Conservation (phyloP, 2,113 vertebrate genomes). For the Aegotheles bennettii region DNA sequence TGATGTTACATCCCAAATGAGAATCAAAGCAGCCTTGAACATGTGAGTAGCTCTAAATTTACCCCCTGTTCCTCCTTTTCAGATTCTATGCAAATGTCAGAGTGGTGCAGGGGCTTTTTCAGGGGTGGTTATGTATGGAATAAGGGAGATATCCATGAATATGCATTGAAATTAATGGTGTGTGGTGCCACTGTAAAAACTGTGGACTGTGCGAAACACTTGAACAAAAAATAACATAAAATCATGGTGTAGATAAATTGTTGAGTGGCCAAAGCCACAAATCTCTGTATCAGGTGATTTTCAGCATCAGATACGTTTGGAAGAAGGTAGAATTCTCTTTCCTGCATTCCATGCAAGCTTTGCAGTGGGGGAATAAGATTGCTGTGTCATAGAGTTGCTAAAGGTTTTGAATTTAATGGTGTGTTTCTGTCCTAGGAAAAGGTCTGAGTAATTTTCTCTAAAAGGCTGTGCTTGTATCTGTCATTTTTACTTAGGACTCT, state of each 20-base stretch:
- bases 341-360: neutral
- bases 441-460: neutral
- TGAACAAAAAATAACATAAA: neutral
- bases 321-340: neutral
- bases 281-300: neutral
- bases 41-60: neutral
- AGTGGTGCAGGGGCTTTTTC: neutral
- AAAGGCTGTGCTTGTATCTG: neutral
- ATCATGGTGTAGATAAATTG: neutral
- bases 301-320: neutral
- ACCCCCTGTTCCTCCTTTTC: neutral
- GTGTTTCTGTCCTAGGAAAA: neutral
- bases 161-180: neutral
- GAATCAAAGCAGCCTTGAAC: neutral
- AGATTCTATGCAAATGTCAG: neutral
- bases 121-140: neutral
- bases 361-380: neutral
- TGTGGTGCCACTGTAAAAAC: neutral
- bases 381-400: neutral
- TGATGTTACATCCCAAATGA: neutral
- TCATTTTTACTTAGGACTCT: neutral
- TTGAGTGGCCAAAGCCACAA: neutral
- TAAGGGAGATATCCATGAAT: neutral
- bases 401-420: neutral
- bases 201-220: neutral